A percentile compares a stretch with the other conserved stretches of the same genome.
These are phyloP conservation scores for Drosophila subobscura DNA, from an alignment of 1,140 invertebrate species.

Conservation along the genomic window DNA sequence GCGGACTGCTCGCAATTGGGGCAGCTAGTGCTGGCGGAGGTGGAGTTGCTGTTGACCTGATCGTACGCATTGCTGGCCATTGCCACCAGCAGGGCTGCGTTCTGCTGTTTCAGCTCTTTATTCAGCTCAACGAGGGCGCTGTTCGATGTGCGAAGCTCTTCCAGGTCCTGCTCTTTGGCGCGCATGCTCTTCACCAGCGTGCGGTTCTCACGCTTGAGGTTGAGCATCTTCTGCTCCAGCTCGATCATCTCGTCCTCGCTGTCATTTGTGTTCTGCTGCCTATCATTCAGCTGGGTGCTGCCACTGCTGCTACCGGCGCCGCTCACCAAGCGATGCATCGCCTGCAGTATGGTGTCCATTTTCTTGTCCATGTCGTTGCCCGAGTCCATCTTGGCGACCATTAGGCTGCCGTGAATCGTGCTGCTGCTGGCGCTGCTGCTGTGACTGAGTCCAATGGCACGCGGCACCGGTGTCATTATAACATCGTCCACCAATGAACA, in stretches of 20 bases:
- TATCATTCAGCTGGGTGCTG: not conserved
- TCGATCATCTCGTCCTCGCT: slow-evolving; percentile 67
- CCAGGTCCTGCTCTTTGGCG: slow-evolving; percentile 39
- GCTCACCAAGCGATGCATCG: slow-evolving; percentile 24
- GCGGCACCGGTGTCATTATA: slow-evolving; percentile 19
- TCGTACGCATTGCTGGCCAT: slow-evolving; percentile 5
- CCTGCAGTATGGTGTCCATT: slow-evolving; percentile 45
- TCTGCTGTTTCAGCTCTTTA: slow-evolving; percentile 34
- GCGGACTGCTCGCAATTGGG: slow-evolving; percentile 21
- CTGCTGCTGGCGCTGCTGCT: not conserved
- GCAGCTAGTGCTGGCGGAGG: slow-evolving; percentile 2
- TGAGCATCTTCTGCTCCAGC: slow-evolving; percentile 67
- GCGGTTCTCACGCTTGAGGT: slow-evolving; percentile 71
- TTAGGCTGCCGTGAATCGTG: not conserved
- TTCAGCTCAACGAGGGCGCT: slow-evolving; percentile 39
- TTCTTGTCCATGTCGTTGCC: slow-evolving; percentile 41
- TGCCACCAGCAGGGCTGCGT: slow-evolving; percentile 21
- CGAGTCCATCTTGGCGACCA: slow-evolving; percentile 11
- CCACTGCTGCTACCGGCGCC: slow-evolving; percentile 6
- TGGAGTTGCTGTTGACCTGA: too few species aligned
- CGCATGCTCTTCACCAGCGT: slow-evolving; percentile 14
- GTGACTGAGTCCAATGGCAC: slow-evolving; percentile 9
- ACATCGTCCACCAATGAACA: slow-evolving; percentile 5
- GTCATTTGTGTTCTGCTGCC: slow-evolving; percentile 23
- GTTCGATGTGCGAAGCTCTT: slow-evolving; percentile 33